These are phyloP conservation scores for Antennarius striatus DNA, from an alignment of 2,113 vertebrate species.

Conservation along the genomic window DNA sequence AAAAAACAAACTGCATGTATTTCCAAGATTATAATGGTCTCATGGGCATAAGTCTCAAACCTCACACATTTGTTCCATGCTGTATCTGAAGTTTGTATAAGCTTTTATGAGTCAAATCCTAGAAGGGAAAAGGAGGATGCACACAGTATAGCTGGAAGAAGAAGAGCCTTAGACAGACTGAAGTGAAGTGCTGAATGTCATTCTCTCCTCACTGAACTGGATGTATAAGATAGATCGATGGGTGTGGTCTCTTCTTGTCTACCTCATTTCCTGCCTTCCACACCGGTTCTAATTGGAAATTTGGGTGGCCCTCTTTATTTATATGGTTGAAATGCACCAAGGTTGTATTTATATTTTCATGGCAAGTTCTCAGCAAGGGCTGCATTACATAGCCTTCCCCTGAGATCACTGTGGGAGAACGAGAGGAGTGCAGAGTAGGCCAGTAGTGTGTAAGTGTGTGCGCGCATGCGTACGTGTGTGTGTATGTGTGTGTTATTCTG, in stretches of 20 bases:
- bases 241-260: constrained; percentile 74
- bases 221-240: constrained; percentile 52
- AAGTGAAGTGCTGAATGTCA: constrained; percentile 58
- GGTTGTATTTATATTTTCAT: constrained; percentile 96
- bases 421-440: constrained; percentile 27
- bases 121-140: constrained; percentile 15
- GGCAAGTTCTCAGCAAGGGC: constrained; percentile 95
- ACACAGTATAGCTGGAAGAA: neutral
- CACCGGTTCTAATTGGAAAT: constrained; percentile 97
- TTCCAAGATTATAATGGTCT: constrained; percentile 37
- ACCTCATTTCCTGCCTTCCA: constrained; percentile 93
- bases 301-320: constrained; percentile 99
- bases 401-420: constrained; percentile 70
- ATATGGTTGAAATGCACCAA: constrained; percentile 94
- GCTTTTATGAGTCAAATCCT: constrained; percentile 63
- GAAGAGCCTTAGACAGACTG: constrained; percentile 7
- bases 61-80: constrained; percentile 14
- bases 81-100: constrained; percentile 53
- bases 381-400: constrained; percentile 86
- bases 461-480: constrained; percentile 5
- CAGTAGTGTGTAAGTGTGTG: constrained; percentile 12
- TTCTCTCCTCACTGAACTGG: constrained; percentile 15
- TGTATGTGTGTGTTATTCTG: constrained; percentile 4
- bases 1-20: constrained; percentile 4
- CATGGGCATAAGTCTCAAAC: constrained; percentile 16